Percentiles rank a stretch among this genome's conserved stretches.
Evolutionary conservation across 2,113 vertebrate genomes (phyloP).

Genomic region (Neomonachus schauinslandi): DNA sequence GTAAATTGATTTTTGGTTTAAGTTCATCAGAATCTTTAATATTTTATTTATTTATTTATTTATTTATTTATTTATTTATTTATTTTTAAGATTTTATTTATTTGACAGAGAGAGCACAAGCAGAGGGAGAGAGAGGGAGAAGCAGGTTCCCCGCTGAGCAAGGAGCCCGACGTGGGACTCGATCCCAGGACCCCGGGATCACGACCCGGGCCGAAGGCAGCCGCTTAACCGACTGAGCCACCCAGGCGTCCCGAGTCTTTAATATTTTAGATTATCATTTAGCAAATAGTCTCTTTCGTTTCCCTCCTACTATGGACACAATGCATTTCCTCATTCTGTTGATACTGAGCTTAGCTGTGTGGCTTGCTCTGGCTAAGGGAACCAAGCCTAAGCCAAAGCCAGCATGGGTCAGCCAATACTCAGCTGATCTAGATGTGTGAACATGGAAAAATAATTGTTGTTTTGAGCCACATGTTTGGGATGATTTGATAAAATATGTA

Average conservation of each 20-base stretch:
- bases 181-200: too few species aligned
- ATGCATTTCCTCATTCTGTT: background rate
- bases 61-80: too few species aligned
- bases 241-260: background rate
- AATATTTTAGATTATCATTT: background rate
- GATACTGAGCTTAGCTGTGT: background rate
- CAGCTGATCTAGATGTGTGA: background rate
- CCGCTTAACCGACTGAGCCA: too few species aligned
- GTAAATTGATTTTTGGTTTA: background rate
- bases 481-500: background rate
- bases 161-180: too few species aligned
- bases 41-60: background rate
- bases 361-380: background rate
- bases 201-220: too few species aligned
- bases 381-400: background rate
- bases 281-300: background rate
- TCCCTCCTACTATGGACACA: background rate
- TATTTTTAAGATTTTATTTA: too few species aligned
- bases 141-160: too few species aligned
- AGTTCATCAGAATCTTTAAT: background rate
- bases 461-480: background rate
- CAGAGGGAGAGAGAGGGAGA: too few species aligned
- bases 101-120: too few species aligned
- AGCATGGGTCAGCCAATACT: background rate
- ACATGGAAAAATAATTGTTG: background rate